Conservation (phyloP, 2,113 vertebrate species). For the Mugil cephalus region DNA sequence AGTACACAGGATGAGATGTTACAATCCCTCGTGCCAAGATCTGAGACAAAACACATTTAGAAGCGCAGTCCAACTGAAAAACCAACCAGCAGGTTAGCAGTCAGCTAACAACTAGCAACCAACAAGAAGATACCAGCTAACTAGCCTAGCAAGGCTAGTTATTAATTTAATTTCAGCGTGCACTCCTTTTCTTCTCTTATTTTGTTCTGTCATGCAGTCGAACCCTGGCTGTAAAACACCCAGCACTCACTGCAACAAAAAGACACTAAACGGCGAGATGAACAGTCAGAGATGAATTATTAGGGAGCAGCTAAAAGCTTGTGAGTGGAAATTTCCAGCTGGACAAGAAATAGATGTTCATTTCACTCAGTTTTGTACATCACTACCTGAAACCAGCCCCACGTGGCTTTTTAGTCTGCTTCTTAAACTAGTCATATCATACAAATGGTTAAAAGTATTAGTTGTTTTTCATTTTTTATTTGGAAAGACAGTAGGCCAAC, state of each 20-base stretch:
- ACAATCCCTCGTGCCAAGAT: too few species aligned
- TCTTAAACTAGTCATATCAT: neutral
- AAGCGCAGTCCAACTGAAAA: too few species aligned
- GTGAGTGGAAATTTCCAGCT: slow-evolving; percentile 23
- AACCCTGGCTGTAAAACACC: neutral
- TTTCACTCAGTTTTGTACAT: neutral
- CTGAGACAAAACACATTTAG: too few species aligned
- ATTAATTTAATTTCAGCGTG: neutral
- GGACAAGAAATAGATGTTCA: neutral
- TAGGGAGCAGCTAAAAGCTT: neutral
- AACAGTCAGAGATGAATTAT: slow-evolving; percentile 28
- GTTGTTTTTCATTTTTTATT: too few species aligned
- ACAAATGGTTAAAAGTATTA: too few species aligned
- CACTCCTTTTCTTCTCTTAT: neutral
- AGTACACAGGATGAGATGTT: too few species aligned
- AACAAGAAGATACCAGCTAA: too few species aligned
- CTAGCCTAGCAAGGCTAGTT: too few species aligned
- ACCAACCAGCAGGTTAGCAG: too few species aligned
- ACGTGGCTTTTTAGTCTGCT: neutral
- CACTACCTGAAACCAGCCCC: neutral
- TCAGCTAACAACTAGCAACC: too few species aligned
- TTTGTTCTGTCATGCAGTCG: neutral
- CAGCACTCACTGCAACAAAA: slow-evolving; percentile 5
- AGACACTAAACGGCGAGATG: slow-evolving; percentile 3
- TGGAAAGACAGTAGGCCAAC: too few species aligned